These are phyloP conservation scores for Hexactinellida sp. DNA, from an alignment of 37 sponge, comb jelly and placozoan species.

Conservation along the genomic window DNA sequence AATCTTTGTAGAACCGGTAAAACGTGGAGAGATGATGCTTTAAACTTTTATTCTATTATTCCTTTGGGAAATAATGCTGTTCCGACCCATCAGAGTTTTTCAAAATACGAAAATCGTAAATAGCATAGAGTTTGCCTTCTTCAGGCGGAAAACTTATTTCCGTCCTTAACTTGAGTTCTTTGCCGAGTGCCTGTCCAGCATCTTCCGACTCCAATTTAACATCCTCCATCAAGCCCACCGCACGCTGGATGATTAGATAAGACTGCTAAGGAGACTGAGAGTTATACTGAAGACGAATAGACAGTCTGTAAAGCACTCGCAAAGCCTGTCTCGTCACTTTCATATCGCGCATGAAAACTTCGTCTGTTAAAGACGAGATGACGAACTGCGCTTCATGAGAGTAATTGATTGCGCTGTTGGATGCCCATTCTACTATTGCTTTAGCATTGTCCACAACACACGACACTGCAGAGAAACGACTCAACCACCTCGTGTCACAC, in stretches of 20 bases:
- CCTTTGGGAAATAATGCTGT: neutral
- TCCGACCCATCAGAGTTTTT: neutral
- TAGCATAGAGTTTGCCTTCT: neutral
- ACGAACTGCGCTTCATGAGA: slow-evolving; percentile 3
- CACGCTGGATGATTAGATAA: slow-evolving; percentile 14
- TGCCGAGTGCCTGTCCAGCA: neutral
- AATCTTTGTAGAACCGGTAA: neutral
- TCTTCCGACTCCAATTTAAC: neutral
- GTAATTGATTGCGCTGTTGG: too few species aligned
- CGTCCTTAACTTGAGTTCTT: neutral
- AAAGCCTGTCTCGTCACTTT: slow-evolving; percentile 11
- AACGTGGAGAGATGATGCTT: neutral
- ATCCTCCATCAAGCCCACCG: neutral
- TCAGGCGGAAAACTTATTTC: neutral
- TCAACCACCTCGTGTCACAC: neutral
- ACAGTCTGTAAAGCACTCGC: neutral
- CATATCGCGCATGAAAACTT: slow-evolving; percentile 1
- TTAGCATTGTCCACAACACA: slow-evolving; percentile 6
- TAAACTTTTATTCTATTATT: neutral
- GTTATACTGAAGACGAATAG: neutral
- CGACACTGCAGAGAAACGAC: neutral
- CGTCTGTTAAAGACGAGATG: neutral
- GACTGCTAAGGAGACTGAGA: neutral
- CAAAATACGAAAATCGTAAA: neutral
- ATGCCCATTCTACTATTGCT: neutral